Evolutionary conservation across 1,140 invertebrate genomes (phyloP), one percentile per base, ranked within the genome.

Genomic region (Nebria ingens): DNA sequence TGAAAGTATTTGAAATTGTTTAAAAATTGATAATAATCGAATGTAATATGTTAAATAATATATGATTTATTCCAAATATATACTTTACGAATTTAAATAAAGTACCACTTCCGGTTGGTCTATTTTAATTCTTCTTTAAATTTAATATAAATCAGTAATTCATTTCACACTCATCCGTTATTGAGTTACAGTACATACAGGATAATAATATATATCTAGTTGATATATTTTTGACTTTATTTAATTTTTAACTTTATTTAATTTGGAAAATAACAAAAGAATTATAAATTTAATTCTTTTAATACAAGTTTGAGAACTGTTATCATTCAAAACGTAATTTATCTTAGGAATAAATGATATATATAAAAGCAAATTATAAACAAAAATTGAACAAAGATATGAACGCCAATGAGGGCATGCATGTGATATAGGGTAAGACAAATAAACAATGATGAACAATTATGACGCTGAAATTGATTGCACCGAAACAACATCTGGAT

Each of bases 21-120:
- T 45, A 9, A 45, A 11, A 45, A 45, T 45, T 45, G 25, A 34
- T 34, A 34, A 34, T 34, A 34, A 34, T 34, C 6, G 6, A n/a
- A 45, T 17, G 17, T 4, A 45, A 11, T 45, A 12, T 45, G 25
- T 45, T 29, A 45, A 45, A 45, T 45, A 45, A 45, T 45, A 45
- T 34, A n/a, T n/a, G 6, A 9, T 9, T 9, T n/a, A 9, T 34
- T 34, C 6, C 25, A n/a, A 9, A 9, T 9, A 34, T 9, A 34
- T 34, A 34, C 25, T 9, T n/a, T 9, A n/a, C 6, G 25, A 34
- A n/a, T 34, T 34, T 34, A 9, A 9, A 6, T n/a, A 34, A 34
- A 34, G 25, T 34, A 34, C 6, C n/a, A n/a, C 25, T 34, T 6
- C 6, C 25, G 25, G 6, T 6, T 34, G 25, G n/a, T n/a, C n/a